These are phyloP conservation scores for Garra rufa DNA, from an alignment of 2,113 vertebrate species.

Conservation along the genomic window DNA sequence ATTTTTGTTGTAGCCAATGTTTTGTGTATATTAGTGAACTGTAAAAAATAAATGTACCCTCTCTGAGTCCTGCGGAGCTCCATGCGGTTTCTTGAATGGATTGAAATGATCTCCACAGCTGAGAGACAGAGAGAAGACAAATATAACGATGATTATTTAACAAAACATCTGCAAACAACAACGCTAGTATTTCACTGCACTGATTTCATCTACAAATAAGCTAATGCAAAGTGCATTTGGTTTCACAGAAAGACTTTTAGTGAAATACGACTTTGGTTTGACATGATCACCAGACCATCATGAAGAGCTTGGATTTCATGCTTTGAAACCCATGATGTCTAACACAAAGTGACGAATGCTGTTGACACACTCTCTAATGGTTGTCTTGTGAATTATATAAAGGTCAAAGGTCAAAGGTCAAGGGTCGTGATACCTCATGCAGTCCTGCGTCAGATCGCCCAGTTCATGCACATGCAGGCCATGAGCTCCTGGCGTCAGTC, in stretches of 20 bases:
- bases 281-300: background rate
- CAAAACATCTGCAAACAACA: background rate
- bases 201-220: background rate
- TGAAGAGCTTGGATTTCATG: background rate
- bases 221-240: background rate
- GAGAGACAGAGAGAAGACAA: slow-evolving; percentile 13
- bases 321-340: background rate
- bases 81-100: slow-evolving; percentile 81
- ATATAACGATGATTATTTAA: background rate
- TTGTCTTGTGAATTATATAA: too few relatives aligned
- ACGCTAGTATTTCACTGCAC: background rate
- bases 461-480: slow-evolving; percentile 86
- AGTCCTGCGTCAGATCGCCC: slow-evolving; percentile 82
- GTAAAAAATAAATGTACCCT: slow-evolving; percentile 71
- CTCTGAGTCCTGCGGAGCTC: slow-evolving; percentile 80
- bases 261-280: background rate
- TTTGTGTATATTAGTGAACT: background rate
- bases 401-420: background rate
- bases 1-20: background rate
- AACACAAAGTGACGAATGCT: background rate
- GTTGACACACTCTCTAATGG: too few relatives aligned
- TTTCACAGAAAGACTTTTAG: background rate
- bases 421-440: slow-evolving; percentile 76
- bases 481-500: slow-evolving; percentile 82
- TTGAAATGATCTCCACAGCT: slow-evolving; percentile 92